Conservation (phyloP, 2,888 invertebrate genomes). For the Parnassius glacialis region DNA sequence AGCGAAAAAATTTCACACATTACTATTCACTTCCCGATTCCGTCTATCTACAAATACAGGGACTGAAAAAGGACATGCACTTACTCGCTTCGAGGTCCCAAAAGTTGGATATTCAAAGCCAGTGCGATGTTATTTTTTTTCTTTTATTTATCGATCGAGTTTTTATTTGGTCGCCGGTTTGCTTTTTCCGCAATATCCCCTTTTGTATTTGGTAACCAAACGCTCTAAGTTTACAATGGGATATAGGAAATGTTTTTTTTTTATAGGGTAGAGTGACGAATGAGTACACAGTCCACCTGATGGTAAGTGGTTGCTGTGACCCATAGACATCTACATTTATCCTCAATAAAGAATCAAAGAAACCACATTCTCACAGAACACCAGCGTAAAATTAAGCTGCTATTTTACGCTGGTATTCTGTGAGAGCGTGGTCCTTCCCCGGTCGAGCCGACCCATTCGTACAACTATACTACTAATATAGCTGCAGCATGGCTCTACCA, state of each 20-base stretch:
- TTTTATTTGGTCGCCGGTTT: conserved; percentile 23
- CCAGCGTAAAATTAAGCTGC: too few species aligned
- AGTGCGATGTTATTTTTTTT: conserved; percentile 10
- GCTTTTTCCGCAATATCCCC: conserved; percentile 22
- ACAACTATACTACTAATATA: too few species aligned
- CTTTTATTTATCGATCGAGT: conserved; percentile 20
- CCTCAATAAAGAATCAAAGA: too few species aligned
- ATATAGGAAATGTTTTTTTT: neutral
- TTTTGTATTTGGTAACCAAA: conserved; percentile 12
- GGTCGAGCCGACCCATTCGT: too few species aligned
- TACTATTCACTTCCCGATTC: neutral
- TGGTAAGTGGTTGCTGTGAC: too few species aligned
- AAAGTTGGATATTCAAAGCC: conserved; percentile 18
- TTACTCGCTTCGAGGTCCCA: conserved; percentile 1
- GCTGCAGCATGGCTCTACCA: too few species aligned
- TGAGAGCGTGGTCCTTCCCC: too few species aligned
- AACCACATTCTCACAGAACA: too few species aligned
- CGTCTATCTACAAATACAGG: conserved; percentile 1
- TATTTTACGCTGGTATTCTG: too few species aligned
- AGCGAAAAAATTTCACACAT: neutral
- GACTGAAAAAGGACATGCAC: conserved; percentile 2
- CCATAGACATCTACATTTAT: too few species aligned
- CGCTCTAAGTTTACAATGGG: neutral
- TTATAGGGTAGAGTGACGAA: too few species aligned
- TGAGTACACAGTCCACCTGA: too few species aligned